Evolutionary conservation across 2,888 invertebrate species (phyloP), one percentile per base, ranked within the genome.

Genomic region (Seira musarum): DNA sequence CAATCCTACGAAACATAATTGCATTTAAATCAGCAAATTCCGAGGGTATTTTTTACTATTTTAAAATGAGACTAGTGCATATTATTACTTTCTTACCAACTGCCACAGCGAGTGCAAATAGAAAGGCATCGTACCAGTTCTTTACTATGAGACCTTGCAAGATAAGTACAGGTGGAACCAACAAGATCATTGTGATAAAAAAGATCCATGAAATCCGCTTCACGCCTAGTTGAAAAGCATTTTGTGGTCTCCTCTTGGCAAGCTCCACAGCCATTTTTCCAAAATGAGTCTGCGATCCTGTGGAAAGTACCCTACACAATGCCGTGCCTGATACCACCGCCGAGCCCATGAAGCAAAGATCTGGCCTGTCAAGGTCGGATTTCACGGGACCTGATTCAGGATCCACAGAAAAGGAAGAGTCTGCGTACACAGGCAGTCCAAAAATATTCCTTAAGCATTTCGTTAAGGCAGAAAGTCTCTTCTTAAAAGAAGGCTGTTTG

Each of bases 121-220:
- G 65, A 15, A 68, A 81, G 1, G 22, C 75, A 19, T 40, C 19
- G 81, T 81, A 83, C n/a, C 61, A 66, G 15, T 65, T 35, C n/a
- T 74, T 30, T 1, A 73, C 69, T 0, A 83, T 15, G 15, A 79
- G 76, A 17, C 76, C 79, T 64, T 81, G 83, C 0, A 83, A 66
- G 0, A 83, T 30, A 0, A 83, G 15, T 0, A 83, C 81, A 1
- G 81, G 81, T 1, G 83, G 83, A 21, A 83, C 49, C n/a, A 83
- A 40, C 25, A 40, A 63, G 17, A 73, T 17, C 83, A 83, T 83
- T 0, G 73, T 69, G 1, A 83, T 13, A 30, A 83, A 83, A 61
- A 83, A 83, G 10, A 83, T 76, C 83, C 83, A 83, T 0, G 83
- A 83, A 53, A 81, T 81, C 13, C 83, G 53, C 2, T 79, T 24